phyloP scores from a whole-genome alignment of 2,797 vertebrate genomes.

The Chaunax sp. region DNA sequence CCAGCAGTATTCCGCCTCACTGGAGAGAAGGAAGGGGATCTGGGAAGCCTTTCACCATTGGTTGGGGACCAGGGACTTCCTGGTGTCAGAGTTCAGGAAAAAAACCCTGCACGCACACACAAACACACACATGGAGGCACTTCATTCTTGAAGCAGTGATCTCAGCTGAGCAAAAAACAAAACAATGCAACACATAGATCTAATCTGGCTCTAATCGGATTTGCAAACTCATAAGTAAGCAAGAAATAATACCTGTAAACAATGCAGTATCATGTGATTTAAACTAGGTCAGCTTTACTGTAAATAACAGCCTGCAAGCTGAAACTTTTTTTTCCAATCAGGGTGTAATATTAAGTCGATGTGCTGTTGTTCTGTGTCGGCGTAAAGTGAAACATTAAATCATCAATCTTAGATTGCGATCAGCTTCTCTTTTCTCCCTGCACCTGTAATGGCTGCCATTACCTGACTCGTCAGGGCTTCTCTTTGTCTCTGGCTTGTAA shows the following conservation, averaged over 20 bases:
- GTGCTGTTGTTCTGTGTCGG: constrained; percentile 50
- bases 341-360: constrained; percentile 51
- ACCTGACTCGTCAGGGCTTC: constrained; percentile 55
- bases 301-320: constrained; percentile 51
- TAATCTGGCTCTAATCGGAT: constrained; percentile 74
- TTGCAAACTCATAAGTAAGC: constrained; percentile 70
- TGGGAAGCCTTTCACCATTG: constrained; percentile 81
- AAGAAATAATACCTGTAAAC: constrained; percentile 74
- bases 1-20: constrained; percentile 82
- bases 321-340: constrained; percentile 41
- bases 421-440: constrained; percentile 59
- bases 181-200: constrained; percentile 60
- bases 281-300: constrained; percentile 53
- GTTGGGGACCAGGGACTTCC: constrained; percentile 80
- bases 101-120: constrained; percentile 28
- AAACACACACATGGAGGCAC: constrained; percentile 5
- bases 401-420: constrained; percentile 64
- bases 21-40: constrained; percentile 74
- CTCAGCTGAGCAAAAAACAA: constrained; percentile 66
- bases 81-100: constrained; percentile 76
- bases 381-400: constrained; percentile 61
- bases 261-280: constrained; percentile 56
- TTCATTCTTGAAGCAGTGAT: constrained; percentile 56
- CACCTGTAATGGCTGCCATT: constrained; percentile 74
- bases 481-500: constrained; percentile 44